Evolutionary conservation across 1,140 invertebrate genomes (phyloP), one percentile per base, ranked within the genome.

Genomic region (Macrotrachela quadricornifera): DNA sequence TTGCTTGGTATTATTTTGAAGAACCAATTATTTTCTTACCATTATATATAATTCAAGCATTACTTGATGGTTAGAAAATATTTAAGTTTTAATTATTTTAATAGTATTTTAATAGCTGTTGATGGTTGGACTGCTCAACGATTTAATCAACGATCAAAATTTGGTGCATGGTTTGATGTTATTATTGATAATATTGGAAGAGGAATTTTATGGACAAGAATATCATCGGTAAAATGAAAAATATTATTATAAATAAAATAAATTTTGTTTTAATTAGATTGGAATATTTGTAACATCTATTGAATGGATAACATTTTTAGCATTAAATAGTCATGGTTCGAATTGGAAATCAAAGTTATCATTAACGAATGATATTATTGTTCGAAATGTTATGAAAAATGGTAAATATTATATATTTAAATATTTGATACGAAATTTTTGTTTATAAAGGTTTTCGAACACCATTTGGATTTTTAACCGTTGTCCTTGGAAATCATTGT

Each of bases 131-230:
- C 47, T 51, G 54, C 54, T 1, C 44, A 37, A 39, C 37, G 30
- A 15, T 21, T 55, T n/a, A 50, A 55, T 30, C 54, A 55, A 55
- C 17, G 46, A 11, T 47, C 44, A 13, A 16, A 11, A 10, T 41
- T 55, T 40, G 54, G 54, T 13, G 48, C 54, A 11, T 55, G 54
- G 54, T 36, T 55, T 8, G 54, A 55, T 41, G 48, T 55, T 12
- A 15, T 55, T 14, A 21, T 49, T 14, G 54, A 55, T 38, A 55
- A 50, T 51, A 1, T 55, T 1, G 40, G 47, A 13, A 12, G 54
- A 39, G 46, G 45, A 16, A 48, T 53, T 21, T 14, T 53, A 30
- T 53, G 51, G 51, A 15, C 39, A 53, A 39, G 17, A 13, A 21
- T 39, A 37, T 9, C 16, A 18, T 36, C 16, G 14, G 17, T 12